Evolutionary conservation across 1,140 invertebrate genomes (phyloP).

Genomic region (Anagrus nilaparvatae): DNA sequence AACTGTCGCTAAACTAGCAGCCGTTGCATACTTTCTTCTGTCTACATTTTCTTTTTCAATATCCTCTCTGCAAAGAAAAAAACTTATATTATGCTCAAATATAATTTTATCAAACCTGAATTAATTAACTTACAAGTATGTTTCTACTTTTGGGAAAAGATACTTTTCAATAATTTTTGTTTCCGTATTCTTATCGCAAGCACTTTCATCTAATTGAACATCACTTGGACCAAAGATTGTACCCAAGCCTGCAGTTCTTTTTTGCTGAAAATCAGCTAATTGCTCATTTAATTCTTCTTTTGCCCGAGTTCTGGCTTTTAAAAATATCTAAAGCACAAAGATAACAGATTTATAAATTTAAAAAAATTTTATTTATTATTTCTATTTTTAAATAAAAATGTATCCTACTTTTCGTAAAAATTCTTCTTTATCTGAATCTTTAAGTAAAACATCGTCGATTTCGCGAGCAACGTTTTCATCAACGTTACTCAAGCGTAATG

Average conservation of each 20-base stretch:
- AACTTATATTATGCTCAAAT: not conserved
- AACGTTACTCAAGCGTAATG: conserved; percentile 69
- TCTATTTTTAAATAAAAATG: conserved; percentile 4
- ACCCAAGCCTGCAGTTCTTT: conserved; percentile 79
- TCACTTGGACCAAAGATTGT: conserved; percentile 85
- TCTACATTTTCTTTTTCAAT: conserved; percentile 60
- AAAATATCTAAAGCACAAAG: conserved; percentile 53
- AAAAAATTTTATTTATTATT: no score
- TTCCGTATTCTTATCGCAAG: conserved; percentile 73
- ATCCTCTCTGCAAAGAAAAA: conserved; percentile 48
- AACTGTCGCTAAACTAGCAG: conserved; percentile 69
- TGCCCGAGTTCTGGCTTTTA: conserved; percentile 72
- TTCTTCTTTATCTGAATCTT: conserved; percentile 80
- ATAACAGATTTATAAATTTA: no score
- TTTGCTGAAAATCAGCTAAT: conserved; percentile 81
- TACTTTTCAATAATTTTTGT: conserved; percentile 62
- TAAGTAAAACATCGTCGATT: conserved; percentile 74
- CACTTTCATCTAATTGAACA: conserved; percentile 65
- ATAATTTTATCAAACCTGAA: conserved; percentile 3
- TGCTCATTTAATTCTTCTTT: conserved; percentile 80
- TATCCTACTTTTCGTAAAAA: conserved; percentile 63
- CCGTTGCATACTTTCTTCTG: conserved; percentile 57
- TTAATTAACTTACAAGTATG: conserved; percentile 49
- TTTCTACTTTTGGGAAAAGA: conserved; percentile 62
- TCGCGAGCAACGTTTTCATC: conserved; percentile 80